Evolutionary conservation across 2,113 vertebrate species (phyloP).

Genomic region (Lagopus muta): DNA sequence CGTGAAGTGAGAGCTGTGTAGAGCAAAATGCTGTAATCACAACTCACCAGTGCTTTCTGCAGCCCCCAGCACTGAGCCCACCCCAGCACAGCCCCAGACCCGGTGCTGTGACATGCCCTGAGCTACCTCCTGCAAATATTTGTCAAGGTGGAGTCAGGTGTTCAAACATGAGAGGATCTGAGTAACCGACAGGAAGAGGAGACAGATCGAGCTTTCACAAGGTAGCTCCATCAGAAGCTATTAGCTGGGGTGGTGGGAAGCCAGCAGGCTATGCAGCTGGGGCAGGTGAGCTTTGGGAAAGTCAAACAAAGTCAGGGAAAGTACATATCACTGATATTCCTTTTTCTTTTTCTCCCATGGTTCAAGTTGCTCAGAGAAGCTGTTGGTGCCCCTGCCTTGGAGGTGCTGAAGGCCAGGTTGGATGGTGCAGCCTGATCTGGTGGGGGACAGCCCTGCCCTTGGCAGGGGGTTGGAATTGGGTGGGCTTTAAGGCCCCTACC

Average conservation of each 20-base stretch:
- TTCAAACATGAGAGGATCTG: not conserved
- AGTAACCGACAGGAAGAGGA: not conserved
- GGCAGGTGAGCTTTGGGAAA: not conserved
- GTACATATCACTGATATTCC: not conserved
- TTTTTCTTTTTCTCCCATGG: not conserved
- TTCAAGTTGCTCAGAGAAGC: not conserved
- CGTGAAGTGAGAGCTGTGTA: fast-evolving
- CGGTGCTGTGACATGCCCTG: not conserved
- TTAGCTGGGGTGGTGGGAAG: fast-evolving
- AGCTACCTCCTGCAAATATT: conserved; percentile 30
- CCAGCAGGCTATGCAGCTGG: not conserved
- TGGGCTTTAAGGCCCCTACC: too few species aligned
- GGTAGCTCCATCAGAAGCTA: not conserved
- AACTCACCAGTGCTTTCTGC: not conserved
- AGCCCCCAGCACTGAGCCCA: not conserved
- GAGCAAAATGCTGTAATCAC: not conserved
- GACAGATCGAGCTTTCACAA: not conserved
- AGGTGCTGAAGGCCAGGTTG: too few species aligned
- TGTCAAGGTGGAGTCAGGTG: not conserved
- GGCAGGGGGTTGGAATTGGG: too few species aligned
- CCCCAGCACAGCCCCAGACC: not conserved
- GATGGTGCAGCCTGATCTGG: too few species aligned
- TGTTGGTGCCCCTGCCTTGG: too few species aligned
- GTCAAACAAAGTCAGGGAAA: not conserved
- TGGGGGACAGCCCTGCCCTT: too few species aligned